phyloP scores from a whole-genome alignment of 2,797 vertebrate genomes.

The Lagorchestes hirsutus region DNA sequence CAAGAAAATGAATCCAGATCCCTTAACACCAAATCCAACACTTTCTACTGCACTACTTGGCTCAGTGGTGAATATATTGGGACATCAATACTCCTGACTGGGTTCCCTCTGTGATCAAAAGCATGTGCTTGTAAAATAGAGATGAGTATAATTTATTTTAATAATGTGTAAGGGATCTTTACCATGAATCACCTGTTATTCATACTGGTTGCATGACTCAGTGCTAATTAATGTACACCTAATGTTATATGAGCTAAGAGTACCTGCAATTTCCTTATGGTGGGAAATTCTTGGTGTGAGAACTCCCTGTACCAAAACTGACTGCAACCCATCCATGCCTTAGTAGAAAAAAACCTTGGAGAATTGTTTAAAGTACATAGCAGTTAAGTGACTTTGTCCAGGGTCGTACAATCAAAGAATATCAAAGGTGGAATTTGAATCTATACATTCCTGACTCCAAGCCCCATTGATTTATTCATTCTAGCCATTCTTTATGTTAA shows the following conservation, averaged over 20 bases:
- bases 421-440: not conserved
- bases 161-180: not conserved
- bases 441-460: not conserved
- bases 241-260: conserved; percentile 13
- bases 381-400: not conserved
- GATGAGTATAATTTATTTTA: not conserved
- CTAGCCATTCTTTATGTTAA: not conserved
- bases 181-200: conserved; percentile 5
- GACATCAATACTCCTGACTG: not conserved
- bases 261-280: not conserved
- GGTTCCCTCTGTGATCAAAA: not conserved
- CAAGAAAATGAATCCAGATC: not conserved
- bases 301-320: not conserved
- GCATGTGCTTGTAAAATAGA: not conserved
- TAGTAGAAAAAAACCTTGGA: not conserved
- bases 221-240: not conserved
- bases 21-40: not conserved
- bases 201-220: not conserved
- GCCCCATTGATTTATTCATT: not conserved
- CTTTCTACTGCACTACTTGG: not conserved
- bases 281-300: not conserved
- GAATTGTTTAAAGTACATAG: not conserved
- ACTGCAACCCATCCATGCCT: not conserved
- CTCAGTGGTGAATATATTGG: not conserved
- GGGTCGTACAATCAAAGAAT: not conserved